Evolutionary conservation across 2,113 vertebrate genomes (phyloP).

Genomic region (Acrocephalus kingi): DNA sequence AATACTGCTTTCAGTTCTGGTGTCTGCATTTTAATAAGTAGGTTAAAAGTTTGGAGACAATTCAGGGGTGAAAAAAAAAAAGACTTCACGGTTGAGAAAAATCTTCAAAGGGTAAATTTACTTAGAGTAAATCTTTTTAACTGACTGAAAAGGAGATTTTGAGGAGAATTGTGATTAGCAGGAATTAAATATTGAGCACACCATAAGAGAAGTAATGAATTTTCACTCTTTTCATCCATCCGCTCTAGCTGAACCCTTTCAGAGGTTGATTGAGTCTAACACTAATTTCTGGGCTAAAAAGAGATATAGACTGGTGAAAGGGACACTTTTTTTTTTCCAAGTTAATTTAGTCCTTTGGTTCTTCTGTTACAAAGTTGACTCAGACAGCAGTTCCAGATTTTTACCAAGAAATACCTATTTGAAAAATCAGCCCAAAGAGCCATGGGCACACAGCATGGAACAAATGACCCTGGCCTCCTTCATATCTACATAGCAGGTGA

Average conservation of each 20-base stretch:
- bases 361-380: background rate
- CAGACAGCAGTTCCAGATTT: background rate
- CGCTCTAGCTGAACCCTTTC: background rate
- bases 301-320: background rate
- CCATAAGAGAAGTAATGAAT: background rate
- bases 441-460: background rate
- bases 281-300: background rate
- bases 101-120: background rate
- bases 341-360: background rate
- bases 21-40: background rate
- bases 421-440: background rate
- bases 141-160: background rate
- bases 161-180: background rate
- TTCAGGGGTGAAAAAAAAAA: background rate
- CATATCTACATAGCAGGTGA: background rate
- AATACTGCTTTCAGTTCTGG: background rate
- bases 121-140: conserved; percentile 2
- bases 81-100: background rate
- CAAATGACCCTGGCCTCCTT: background rate
- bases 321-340: background rate
- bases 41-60: background rate
- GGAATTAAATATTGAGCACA: background rate
- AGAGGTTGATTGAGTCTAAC: background rate
- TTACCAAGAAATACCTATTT: background rate
- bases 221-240: background rate